Base-by-base conservation (phyloP, 2,113 vertebrate species). In the Labeo catla region DNA sequence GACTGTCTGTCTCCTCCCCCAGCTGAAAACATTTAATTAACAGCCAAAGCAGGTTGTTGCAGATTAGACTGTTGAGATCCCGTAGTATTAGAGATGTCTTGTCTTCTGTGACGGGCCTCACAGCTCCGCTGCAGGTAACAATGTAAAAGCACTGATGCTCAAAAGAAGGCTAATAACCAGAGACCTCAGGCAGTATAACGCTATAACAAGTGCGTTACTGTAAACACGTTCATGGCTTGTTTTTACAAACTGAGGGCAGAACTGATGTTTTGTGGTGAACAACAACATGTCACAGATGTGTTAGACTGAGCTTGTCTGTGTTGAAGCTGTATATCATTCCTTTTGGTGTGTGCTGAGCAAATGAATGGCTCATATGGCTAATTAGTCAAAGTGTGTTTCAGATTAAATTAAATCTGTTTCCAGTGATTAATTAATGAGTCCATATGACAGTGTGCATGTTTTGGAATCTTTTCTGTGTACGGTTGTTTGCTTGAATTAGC, bases 11-110 rank as follows among this genome's bases (percentile, higher is more conserved):
- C 81, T 70, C 63, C 81, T 83, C 81, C 15, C 16, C 15, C 47
- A 19, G 34, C 49, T 83, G 65, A 54, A 83, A 52, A 70, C 63
- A 52, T 70, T 83, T 83, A 34, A 83, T 70, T 83, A 83, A 36
- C 28, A 70, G 63, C 63, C 52, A 83, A 39, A 70, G 49, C n/a
- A 82, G 21, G 23, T 52, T 70, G 63, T 39, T 52, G 23, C 21
- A 66, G 80, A 82, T 82, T 82, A 83, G 47, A 52, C 59, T 52
- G 63, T 68, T 50, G 63, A 68, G 61, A 82, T 68, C 63, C 63
- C 39, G 63, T 19, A 66, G n/a, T 21, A 68, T 68, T 68, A 81
- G 34, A 50, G 47, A 49, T 68, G 43, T 68, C 13, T 50, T 68
- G 63, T 82, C 47, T 52, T 15, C 39, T 16, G 57, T 61, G 21